A percentile compares a stretch with the other conserved stretches of the same genome.
Evolutionary conservation across 2,797 vertebrate species (phyloP).

Genomic region (Momotus momota): DNA sequence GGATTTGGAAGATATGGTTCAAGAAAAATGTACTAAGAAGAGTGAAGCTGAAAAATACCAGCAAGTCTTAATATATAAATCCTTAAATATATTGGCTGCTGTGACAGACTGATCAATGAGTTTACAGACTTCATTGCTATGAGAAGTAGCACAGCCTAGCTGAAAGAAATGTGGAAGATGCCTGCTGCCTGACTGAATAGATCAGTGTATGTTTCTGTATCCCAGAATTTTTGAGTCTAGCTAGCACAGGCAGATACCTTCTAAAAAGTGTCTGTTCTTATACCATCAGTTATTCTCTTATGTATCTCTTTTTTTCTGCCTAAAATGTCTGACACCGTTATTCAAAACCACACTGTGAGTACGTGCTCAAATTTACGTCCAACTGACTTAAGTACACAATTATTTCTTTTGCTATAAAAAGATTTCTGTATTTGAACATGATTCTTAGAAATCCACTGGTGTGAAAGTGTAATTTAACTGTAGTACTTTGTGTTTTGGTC

Average conservation of each 20-base stretch:
- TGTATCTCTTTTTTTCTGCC: not conserved
- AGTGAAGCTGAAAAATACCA: not conserved
- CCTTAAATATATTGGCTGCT: not conserved
- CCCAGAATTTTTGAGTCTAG: not conserved
- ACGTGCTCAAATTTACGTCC: not conserved
- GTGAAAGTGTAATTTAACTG: slow-evolving; percentile 11
- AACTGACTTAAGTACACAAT: not conserved
- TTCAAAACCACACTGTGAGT: not conserved
- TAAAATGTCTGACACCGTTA: not conserved
- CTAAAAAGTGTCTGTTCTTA: slow-evolving; percentile 11
- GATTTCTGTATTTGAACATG: not conserved
- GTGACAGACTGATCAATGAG: not conserved
- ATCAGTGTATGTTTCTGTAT: not conserved
- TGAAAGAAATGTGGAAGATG: not conserved
- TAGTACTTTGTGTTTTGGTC: slow-evolving; percentile 38
- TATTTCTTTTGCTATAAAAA: not conserved
- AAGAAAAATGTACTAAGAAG: not conserved
- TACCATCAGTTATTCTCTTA: slow-evolving; percentile 8
- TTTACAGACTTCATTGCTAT: not conserved
- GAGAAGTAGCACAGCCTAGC: not conserved
- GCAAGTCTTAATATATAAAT: not conserved
- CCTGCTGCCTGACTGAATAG: not conserved
- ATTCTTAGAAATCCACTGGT: not conserved
- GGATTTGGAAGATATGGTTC: not conserved
- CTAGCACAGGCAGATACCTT: not conserved